Percentiles rank a stretch among this genome's conserved stretches.
These are phyloP conservation scores for Antheraea mylitta DNA, from an alignment of 1,140 invertebrate species.

Conservation along the genomic window DNA sequence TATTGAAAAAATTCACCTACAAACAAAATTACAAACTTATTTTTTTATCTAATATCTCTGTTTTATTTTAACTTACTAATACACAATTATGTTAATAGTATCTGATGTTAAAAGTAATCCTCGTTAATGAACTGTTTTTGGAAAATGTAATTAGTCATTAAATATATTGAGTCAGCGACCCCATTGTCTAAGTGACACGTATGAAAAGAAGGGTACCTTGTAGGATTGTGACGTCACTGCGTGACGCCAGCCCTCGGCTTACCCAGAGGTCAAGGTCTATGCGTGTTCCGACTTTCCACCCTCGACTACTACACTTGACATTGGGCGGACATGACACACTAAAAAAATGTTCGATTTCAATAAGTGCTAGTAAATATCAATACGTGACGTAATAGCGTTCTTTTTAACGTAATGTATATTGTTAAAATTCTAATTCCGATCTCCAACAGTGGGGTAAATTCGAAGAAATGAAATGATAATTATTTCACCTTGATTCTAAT, in stretches of 20 bases:
- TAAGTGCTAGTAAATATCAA: background rate
- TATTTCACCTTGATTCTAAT: background rate
- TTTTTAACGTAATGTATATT: background rate
- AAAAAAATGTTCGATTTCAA: background rate
- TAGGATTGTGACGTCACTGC: constrained; percentile 37
- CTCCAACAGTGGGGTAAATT: background rate
- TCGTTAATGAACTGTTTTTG: no score
- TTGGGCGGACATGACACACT: constrained; percentile 19
- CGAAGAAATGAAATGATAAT: background rate
- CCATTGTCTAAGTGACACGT: constrained; percentile 27
- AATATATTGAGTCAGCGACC: constrained; percentile 13
- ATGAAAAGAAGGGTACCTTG: constrained; percentile 13
- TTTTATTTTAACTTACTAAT: no score
- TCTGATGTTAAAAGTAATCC: no score
- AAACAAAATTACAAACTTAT: no score
- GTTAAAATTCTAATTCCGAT: background rate
- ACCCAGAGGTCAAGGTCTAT: constrained; percentile 48
- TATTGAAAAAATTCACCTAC: no score
- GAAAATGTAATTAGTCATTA: no score
- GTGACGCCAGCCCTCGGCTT: constrained; percentile 38
- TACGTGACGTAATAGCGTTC: background rate
- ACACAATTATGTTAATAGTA: no score
- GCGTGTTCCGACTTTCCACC: constrained; percentile 27
- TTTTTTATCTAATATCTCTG: no score
- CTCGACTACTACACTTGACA: constrained; percentile 43